These are phyloP conservation scores for Diuraphis noxia DNA, from an alignment of 1,140 invertebrate species.

Conservation along the genomic window DNA sequence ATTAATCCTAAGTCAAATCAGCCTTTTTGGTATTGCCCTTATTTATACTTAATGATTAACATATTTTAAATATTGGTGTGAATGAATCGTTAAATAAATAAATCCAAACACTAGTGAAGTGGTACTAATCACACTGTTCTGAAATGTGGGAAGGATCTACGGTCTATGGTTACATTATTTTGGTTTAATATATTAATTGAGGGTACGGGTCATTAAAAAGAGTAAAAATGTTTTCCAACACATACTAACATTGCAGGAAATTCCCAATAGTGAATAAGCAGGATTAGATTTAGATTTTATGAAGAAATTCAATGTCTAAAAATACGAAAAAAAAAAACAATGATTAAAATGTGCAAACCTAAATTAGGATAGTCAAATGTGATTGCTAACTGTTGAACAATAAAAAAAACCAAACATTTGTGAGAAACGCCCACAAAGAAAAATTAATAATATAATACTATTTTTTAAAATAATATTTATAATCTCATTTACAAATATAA, in stretches of 20 bases:
- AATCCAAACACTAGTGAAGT: background rate
- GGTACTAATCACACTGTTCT: background rate
- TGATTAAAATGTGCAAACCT: background rate
- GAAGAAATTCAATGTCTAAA: background rate
- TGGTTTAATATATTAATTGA: background rate
- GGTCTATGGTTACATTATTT: background rate
- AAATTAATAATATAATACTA: background rate
- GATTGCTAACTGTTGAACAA: background rate
- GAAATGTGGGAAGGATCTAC: background rate
- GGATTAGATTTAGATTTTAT: background rate
- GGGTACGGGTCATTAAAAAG: background rate
- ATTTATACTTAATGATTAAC: slow-evolving; percentile 1
- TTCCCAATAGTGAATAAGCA: background rate
- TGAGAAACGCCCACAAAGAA: background rate
- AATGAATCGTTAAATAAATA: background rate
- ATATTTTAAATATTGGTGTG: background rate
- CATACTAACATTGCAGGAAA: background rate
- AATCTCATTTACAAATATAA: background rate
- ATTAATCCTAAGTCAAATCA: background rate
- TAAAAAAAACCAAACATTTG: background rate
- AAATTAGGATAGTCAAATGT: background rate
- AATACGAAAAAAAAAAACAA: background rate
- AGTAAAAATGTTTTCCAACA: background rate
- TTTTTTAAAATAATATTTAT: background rate
- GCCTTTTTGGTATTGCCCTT: background rate